Conservation (phyloP, 2,888 invertebrate genomes). For the Morpho deidamia region DNA sequence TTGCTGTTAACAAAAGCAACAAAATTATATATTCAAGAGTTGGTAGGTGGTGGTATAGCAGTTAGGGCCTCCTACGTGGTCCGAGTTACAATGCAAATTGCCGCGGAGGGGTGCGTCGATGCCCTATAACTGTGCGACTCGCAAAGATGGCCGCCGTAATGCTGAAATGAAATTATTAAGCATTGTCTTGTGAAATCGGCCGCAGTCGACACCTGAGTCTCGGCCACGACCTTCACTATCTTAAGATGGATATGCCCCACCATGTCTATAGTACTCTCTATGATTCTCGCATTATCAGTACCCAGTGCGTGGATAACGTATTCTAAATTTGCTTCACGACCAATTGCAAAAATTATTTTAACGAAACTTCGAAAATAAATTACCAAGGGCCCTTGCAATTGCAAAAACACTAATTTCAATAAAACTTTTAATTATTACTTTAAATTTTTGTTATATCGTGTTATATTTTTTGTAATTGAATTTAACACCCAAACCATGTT, state of each 20-base stretch:
- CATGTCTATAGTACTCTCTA: not conserved
- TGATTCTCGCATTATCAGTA: no score
- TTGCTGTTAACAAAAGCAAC: slow-evolving; percentile 77
- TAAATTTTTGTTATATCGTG: no score
- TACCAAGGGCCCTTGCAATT: no score
- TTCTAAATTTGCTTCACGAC: no score
- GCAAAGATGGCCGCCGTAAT: slow-evolving; percentile 77
- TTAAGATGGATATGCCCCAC: slow-evolving; percentile 54
- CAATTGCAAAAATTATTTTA: no score
- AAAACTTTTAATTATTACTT: no score
- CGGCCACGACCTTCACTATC: slow-evolving; percentile 30
- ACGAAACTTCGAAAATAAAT: no score
- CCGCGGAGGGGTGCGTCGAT: slow-evolving; percentile 73
- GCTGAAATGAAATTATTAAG: slow-evolving; percentile 79
- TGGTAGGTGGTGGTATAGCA: slow-evolving; percentile 73
- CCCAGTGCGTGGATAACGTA: no score
- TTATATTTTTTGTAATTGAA: no score
- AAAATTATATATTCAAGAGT: slow-evolving; percentile 79
- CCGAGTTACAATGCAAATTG: slow-evolving; percentile 79
- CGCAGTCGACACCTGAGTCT: slow-evolving; percentile 77
- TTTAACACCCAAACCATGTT: not conserved
- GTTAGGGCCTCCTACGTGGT: slow-evolving; percentile 75
- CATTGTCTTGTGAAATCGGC: slow-evolving; percentile 78
- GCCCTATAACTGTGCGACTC: slow-evolving; percentile 76
- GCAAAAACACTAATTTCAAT: no score